These are phyloP conservation scores for Drosophila willistoni DNA, from an alignment of 1,140 invertebrate genomes.

Conservation along the genomic window DNA sequence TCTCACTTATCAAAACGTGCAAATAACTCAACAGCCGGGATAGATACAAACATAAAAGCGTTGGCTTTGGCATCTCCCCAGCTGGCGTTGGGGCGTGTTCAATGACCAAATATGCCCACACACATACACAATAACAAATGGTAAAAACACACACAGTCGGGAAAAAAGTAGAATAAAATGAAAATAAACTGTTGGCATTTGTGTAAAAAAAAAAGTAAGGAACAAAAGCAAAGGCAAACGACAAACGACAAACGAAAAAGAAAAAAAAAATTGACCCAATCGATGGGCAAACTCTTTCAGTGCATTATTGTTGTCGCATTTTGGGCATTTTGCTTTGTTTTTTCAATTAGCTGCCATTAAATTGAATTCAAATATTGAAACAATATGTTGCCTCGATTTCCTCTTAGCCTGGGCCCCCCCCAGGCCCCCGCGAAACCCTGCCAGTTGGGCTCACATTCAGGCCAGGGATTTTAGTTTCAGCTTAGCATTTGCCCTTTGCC, in stretches of 20 bases:
- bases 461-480: conserved; percentile 53
- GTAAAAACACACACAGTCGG: conserved; percentile 6
- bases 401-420: not conserved
- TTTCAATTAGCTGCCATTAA: conserved; percentile 80
- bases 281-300: conserved; percentile 45
- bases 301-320: conserved; percentile 69
- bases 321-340: conserved; percentile 60
- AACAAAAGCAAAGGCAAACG: conserved; percentile 4
- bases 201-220: conserved; percentile 5
- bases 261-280: conserved; percentile 35
- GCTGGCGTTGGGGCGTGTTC: conserved; percentile 55
- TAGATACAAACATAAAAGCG: conserved; percentile 45
- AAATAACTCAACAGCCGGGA: conserved; percentile 70
- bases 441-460: not conserved
- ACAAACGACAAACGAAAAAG: conserved; percentile 11
- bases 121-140: not conserved
- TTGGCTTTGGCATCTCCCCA: conserved; percentile 26
- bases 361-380: conserved; percentile 82
- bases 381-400: conserved; percentile 56
- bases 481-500: conserved; percentile 36
- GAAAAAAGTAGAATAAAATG: conserved; percentile 24
- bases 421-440: too few relatives aligned
- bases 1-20: conserved; percentile 77
- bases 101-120: conserved; percentile 38
- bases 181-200: conserved; percentile 48